Evolutionary conservation across 1,140 invertebrate genomes (phyloP).

Genomic region (Drosophila grimshawi): DNA sequence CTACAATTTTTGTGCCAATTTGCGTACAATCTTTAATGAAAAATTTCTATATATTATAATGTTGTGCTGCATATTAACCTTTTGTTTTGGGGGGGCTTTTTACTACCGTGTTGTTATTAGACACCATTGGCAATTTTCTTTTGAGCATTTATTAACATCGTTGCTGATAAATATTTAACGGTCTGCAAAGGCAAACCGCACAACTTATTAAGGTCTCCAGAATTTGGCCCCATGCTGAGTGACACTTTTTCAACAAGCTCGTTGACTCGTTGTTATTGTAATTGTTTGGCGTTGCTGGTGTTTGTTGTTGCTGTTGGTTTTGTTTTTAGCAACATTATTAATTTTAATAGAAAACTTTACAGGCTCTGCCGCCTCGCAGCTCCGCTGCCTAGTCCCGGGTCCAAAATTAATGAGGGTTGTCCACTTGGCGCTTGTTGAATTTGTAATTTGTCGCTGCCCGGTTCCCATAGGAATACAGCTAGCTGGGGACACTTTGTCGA

Average conservation of each 20-base stretch:
- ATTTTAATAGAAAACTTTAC: slow-evolving; percentile 82
- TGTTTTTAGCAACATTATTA: slow-evolving; percentile 75
- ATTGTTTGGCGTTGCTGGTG: slow-evolving; percentile 23
- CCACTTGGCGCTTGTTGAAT: slow-evolving; percentile 82
- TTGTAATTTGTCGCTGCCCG: slow-evolving; percentile 75
- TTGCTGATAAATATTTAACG: slow-evolving; percentile 70
- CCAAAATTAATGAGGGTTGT: slow-evolving; percentile 81
- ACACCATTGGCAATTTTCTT: slow-evolving; percentile 30
- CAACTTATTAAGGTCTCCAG: slow-evolving; percentile 62
- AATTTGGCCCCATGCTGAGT: slow-evolving; percentile 46
- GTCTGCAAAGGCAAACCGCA: slow-evolving; percentile 49
- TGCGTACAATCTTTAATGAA: not conserved
- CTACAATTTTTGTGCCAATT: too few relatives aligned
- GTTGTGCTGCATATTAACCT: slow-evolving; percentile 14
- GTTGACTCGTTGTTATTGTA: slow-evolving; percentile 41
- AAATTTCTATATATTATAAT: not conserved
- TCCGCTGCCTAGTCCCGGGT: slow-evolving; percentile 12
- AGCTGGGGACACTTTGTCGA: slow-evolving; percentile 36
- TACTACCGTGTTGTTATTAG: slow-evolving; percentile 27
- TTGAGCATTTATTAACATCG: slow-evolving; percentile 66
- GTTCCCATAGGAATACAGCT: slow-evolving; percentile 73
- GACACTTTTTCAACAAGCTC: slow-evolving; percentile 53
- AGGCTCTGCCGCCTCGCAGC: slow-evolving; percentile 1
- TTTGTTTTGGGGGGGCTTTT: not conserved
- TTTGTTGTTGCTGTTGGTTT: slow-evolving; percentile 40